phyloP scores from a whole-genome alignment of 1,140 invertebrate species.

The Hormaphis cornu region DNA sequence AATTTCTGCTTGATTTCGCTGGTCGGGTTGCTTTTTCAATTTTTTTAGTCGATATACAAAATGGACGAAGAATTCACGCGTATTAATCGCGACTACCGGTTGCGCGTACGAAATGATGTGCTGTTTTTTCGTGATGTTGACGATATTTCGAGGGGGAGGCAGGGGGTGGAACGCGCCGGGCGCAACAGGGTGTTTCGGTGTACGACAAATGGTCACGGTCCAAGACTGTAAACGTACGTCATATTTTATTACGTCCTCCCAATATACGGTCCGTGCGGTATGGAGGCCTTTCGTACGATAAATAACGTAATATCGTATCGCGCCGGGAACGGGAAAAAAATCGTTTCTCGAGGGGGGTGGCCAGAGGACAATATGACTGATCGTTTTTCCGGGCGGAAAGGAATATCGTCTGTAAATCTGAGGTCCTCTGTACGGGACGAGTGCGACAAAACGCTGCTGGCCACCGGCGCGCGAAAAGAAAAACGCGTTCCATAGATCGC shows the following conservation, averaged over 20 bases:
- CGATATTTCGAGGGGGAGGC: background rate
- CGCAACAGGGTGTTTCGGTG: constrained; percentile 10
- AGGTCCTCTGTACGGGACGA: background rate
- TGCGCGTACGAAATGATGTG: too few species aligned
- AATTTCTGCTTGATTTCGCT: too few species aligned
- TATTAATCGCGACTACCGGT: constrained; percentile 19
- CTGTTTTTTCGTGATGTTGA: too few species aligned
- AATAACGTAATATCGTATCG: too few species aligned
- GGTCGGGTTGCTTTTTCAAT: background rate
- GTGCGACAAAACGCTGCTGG: background rate
- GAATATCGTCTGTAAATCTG: too few species aligned
- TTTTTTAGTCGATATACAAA: background rate
- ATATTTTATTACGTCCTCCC: background rate
- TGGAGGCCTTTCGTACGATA: too few species aligned
- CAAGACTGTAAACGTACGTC: background rate
- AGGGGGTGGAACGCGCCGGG: background rate
- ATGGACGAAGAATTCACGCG: background rate
- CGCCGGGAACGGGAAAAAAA: constrained; percentile 15
- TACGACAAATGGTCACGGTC: constrained; percentile 5
- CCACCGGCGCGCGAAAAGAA: background rate
- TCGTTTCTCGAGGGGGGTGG: constrained; percentile 18
- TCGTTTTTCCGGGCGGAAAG: background rate
- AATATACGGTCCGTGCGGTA: too few species aligned
- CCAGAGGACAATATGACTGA: constrained; percentile 27
- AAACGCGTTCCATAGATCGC: too few species aligned